These are phyloP conservation scores for Petaurus breviceps DNA, from an alignment of 2,113 vertebrate species.

Conservation along the genomic window DNA sequence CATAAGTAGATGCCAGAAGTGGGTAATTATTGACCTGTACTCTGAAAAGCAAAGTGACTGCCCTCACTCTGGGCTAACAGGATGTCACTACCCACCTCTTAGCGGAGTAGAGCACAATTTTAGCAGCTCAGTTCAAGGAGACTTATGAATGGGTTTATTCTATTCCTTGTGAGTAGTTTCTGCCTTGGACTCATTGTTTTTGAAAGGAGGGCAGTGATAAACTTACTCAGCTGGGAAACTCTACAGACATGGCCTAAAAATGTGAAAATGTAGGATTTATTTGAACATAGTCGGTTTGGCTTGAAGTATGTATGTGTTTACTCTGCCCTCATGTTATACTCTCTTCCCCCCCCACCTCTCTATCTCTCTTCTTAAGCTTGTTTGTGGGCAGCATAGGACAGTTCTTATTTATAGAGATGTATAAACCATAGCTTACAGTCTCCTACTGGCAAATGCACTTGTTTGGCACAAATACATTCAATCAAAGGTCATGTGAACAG, in stretches of 20 bases:
- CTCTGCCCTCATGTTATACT: neutral
- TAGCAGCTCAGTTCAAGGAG: neutral
- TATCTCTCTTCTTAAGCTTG: neutral
- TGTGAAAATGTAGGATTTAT: neutral
- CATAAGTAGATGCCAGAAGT: neutral
- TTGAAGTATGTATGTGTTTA: neutral
- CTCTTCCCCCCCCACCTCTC: neutral
- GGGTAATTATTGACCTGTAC: neutral
- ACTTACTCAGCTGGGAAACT: constrained; percentile 27
- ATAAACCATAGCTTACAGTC: neutral
- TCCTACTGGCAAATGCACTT: neutral
- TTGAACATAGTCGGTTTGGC: neutral
- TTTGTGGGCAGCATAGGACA: neutral
- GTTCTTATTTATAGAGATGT: neutral
- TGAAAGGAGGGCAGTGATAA: constrained; percentile 31
- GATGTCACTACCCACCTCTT: constrained; percentile 11
- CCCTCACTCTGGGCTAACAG: neutral
- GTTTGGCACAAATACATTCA: neutral
- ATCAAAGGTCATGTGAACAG: constrained; percentile 56
- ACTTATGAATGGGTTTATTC: neutral
- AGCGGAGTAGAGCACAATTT: constrained; percentile 41
- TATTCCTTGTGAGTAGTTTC: constrained; percentile 29
- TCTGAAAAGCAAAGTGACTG: neutral
- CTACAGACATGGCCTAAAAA: neutral
- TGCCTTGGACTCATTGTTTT: constrained; percentile 9